Percentiles rank a stretch among this genome's conserved stretches.
Evolutionary conservation across 2,888 invertebrate species (phyloP).

Genomic region (Thera obeliscata): DNA sequence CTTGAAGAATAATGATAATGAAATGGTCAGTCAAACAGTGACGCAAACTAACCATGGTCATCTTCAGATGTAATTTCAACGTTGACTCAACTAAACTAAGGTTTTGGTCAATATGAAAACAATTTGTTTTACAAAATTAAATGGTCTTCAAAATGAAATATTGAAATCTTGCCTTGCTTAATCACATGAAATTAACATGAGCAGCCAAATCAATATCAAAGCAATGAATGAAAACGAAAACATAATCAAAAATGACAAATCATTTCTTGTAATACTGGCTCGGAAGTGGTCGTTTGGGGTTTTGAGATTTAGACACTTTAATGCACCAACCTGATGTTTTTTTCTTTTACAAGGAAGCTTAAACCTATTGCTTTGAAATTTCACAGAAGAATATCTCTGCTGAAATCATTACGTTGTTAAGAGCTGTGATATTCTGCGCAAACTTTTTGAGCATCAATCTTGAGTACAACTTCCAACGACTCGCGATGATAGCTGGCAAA

Average conservation of each 20-base stretch:
- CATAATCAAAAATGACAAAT: background rate
- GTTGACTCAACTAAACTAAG: too few relatives aligned
- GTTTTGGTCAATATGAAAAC: too few relatives aligned
- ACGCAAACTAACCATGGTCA: too few relatives aligned
- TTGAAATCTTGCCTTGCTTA: background rate
- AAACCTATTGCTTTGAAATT: background rate
- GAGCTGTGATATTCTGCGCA: background rate
- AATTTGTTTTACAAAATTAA: too few relatives aligned
- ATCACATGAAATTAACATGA: background rate
- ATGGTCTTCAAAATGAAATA: too few relatives aligned
- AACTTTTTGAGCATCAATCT: too few relatives aligned
- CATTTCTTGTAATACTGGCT: slow-evolving; percentile 2
- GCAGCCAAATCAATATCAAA: background rate
- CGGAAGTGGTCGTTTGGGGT: background rate
- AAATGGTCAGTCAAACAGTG: too few relatives aligned
- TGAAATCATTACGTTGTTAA: background rate
- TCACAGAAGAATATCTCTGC: background rate
- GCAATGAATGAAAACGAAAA: slow-evolving; percentile 1
- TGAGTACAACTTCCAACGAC: too few relatives aligned
- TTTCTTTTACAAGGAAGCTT: too few relatives aligned
- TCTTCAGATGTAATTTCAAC: too few relatives aligned
- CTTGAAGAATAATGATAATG: background rate
- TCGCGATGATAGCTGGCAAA: background rate
- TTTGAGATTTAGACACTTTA: background rate
- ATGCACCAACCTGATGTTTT: background rate